Evolutionary conservation across 2,113 vertebrate genomes (phyloP), one percentile per base, ranked within the genome.

Genomic region (Oncorhynchus masou): DNA sequence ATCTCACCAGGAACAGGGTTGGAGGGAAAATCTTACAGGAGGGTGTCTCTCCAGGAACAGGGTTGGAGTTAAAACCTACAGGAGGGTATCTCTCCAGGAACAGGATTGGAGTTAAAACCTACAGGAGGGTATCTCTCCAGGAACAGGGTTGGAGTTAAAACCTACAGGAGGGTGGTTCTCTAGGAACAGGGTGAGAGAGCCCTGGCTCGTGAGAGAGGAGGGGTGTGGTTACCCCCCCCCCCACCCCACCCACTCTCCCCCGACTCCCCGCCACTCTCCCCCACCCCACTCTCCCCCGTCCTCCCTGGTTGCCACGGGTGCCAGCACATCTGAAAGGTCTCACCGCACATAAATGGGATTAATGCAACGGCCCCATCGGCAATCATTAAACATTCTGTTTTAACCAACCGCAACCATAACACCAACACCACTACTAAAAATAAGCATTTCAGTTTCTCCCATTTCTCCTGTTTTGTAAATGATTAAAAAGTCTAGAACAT

Each of bases 351-450:
- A 92, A 93, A 92, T 90, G 86, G 90, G 91, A 94, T 94, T 93
- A 94, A 93, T 92, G 88, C 90, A 89, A 86, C 89, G 85, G 85
- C 86, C 91, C 93, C 91, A 83, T 91, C 86, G 92, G 93, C 91
- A 83, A 91, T 93, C 92, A 93, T 94, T 93, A 93, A 80, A 82
- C 87, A 93, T 93, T 94, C 92, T 91, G 91, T 93, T 94, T 94
- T 92, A 92, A 92, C 88, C 85, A 73, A 54, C 51, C 51, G 1
- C 51, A 54, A 5, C 49, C 15, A 16, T 4, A 3, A 15, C 49
- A 51, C 49, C 49, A 51, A 15, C 81, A 90, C 89, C 89, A 89
- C 87, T 83, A 91, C 89, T 92, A 88, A 91, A 93, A 94, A 93
- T 91, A 93, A 90, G 88, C 84, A 92, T 88, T 93, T 70, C 68